Percentiles rank a stretch among this genome's conserved stretches.
phyloP scores from a whole-genome alignment of 2,113 vertebrate genomes.

The Oncorhynchus kisutch region DNA sequence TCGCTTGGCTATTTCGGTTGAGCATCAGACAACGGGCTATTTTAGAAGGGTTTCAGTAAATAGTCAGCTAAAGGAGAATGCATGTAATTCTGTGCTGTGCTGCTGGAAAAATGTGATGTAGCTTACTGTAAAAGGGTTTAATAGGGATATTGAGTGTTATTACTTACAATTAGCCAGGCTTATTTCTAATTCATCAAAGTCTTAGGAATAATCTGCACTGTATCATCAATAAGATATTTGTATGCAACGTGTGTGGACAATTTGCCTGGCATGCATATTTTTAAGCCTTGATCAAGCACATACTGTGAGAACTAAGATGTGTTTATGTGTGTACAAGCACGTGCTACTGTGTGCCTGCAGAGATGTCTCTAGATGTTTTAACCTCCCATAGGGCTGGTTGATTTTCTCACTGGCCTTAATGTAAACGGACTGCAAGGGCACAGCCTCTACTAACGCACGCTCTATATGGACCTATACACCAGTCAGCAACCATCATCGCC shows the following conservation, averaged over 20 bases:
- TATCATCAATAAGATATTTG: not conserved
- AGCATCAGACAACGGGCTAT: not conserved
- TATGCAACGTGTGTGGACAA: not conserved
- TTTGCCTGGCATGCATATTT: not conserved
- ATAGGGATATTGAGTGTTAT: not conserved
- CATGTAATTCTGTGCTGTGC: not conserved
- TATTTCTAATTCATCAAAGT: too few species aligned
- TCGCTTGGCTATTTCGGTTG: not conserved
- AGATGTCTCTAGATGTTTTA: constrained; percentile 40
- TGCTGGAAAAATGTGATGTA: not conserved
- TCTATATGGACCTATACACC: not conserved
- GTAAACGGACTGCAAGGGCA: constrained; percentile 33
- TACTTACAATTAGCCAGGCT: not conserved
- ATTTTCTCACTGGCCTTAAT: constrained; percentile 39
- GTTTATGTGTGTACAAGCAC: not conserved
- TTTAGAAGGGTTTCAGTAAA: not conserved
- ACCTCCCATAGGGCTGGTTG: constrained; percentile 21
- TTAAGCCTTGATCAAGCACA: not conserved
- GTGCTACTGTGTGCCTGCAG: constrained; percentile 26
- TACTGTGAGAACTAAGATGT: not conserved
- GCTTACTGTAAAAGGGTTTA: not conserved
- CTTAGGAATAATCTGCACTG: too few species aligned
- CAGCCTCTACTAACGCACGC: constrained; percentile 26
- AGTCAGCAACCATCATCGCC: constrained; percentile 33
- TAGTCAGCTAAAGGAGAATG: not conserved